Percentiles rank a stretch among this genome's conserved stretches.
phyloP scores from a whole-genome alignment of 2,797 vertebrate species.

The Halcyon leucocephala region DNA sequence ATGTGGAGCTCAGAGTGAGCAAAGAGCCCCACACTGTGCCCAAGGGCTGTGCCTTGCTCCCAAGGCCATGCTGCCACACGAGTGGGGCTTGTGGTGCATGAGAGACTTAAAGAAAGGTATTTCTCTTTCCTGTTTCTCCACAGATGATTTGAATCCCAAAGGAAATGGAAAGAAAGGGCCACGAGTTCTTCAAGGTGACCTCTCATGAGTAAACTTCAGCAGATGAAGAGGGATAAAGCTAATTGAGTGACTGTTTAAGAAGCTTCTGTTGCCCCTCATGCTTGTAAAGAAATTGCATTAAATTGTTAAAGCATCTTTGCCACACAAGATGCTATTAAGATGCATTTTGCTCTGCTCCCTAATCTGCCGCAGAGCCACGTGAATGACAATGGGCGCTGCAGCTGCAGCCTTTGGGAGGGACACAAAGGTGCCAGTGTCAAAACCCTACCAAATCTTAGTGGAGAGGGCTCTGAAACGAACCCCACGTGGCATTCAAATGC shows the following conservation, averaged over 20 bases:
- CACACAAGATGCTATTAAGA: not conserved
- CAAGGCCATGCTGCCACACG: not conserved
- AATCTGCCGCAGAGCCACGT: not conserved
- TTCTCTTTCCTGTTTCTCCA: not conserved
- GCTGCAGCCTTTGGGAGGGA: not conserved
- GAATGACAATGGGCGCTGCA: not conserved
- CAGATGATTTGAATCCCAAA: not conserved
- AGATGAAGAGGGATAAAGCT: not conserved
- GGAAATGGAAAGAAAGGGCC: accelerated
- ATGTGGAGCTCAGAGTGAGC: not conserved
- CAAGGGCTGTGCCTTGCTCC: not conserved
- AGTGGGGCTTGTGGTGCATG: not conserved
- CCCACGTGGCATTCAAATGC: not conserved
- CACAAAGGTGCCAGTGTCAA: not conserved
- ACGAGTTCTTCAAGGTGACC: not conserved
- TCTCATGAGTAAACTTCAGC: not conserved
- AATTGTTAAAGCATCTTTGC: not conserved
- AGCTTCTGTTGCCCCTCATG: not conserved
- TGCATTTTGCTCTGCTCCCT: not conserved
- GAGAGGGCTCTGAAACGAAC: not conserved
- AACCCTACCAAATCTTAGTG: not conserved
- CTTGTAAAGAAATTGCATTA: not conserved
- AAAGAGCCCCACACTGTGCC: accelerated
- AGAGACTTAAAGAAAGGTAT: not conserved
- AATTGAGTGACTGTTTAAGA: slow-evolving; percentile 1